Conservation (phyloP, 1,140 invertebrate species). For the Cherax quadricarinatus region DNA sequence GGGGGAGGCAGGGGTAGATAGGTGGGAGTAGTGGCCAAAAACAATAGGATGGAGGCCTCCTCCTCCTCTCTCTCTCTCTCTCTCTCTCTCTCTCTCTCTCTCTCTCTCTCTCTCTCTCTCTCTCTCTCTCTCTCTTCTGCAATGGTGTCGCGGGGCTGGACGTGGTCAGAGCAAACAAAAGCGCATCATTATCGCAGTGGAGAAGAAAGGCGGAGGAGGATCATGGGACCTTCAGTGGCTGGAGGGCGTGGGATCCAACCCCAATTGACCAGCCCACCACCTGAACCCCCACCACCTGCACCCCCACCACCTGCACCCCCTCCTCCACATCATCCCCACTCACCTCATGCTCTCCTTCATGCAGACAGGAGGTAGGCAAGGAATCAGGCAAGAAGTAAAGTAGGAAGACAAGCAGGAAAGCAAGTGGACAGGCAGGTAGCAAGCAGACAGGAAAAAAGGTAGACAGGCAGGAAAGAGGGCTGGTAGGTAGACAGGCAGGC, state of each 20-base stretch:
- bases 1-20: too few relatives aligned
- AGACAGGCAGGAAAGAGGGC: too few relatives aligned
- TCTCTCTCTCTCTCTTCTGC: neutral
- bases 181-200: constrained; percentile 45
- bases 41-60: neutral
- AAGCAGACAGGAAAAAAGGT: too few relatives aligned
- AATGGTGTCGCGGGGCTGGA: constrained; percentile 1
- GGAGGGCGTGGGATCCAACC: constrained; percentile 42
- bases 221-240: neutral
- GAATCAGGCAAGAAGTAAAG: too few relatives aligned
- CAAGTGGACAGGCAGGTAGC: too few relatives aligned
- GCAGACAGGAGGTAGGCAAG: too few relatives aligned
- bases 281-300: too few relatives aligned
- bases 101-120: neutral
- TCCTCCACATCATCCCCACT: too few relatives aligned
- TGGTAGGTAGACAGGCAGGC: too few relatives aligned
- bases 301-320: too few relatives aligned
- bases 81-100: neutral
- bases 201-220: constrained; percentile 5
- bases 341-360: too few relatives aligned
- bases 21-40: neutral
- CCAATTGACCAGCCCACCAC: neutral
- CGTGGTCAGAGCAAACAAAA: constrained; percentile 54
- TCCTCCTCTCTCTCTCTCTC: neutral
- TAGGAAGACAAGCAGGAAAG: too few relatives aligned